Base-by-base conservation (phyloP, 2,797 vertebrate species). In the Danio tinwini region DNA sequence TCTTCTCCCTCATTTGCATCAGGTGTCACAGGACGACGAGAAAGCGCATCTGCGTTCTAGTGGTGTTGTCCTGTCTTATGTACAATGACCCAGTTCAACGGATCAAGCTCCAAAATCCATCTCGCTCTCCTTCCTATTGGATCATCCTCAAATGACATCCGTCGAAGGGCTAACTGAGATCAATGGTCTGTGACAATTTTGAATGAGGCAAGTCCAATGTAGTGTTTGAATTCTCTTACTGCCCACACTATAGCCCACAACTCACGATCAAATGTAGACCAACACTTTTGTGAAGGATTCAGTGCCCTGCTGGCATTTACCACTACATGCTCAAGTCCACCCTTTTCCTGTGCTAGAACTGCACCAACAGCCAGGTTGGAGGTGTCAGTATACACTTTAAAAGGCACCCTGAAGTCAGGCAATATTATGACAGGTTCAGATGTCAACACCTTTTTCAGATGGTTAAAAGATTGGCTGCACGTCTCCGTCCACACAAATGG, bases 21-120 rank as follows among this genome's bases (percentile, higher is more conserved):
- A 39, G 39, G 13, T 10, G 5, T 19, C 21, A 77, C 6, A 59
- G 79, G 70, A 8, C 65, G 21, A 19, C 52, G 49, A n/a, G 81
- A 81, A 49, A 81, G 58, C 5, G 40, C 65, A n/a, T 85, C 81
- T 1, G 71, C 75, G 21, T 83, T 76, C 4, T 59, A 77, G 50
- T 78, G 78, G 1, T 40, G 42, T 5, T 61, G 53, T 5, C 81
- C 78, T 11, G 72, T 63, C 7, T 74, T 74, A 21, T 81, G 64
- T 11, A 72, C 39, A 45, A 82, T 75, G 58, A 44, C 59, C 77
- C 49, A 82, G 52, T 81, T 78, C n/a, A 50, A 72, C 6, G 74
- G 72, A 21, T 87, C 75, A 44, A 83, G 19, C 10, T 85, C 78
- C 68, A 87, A 6, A 10, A 81, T 61, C 75, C 71, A 87, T 53